Evolutionary conservation across 1,140 invertebrate species (phyloP), one percentile per base, ranked within the genome.

Genomic region (Pogonomyrmex barbatus): DNA sequence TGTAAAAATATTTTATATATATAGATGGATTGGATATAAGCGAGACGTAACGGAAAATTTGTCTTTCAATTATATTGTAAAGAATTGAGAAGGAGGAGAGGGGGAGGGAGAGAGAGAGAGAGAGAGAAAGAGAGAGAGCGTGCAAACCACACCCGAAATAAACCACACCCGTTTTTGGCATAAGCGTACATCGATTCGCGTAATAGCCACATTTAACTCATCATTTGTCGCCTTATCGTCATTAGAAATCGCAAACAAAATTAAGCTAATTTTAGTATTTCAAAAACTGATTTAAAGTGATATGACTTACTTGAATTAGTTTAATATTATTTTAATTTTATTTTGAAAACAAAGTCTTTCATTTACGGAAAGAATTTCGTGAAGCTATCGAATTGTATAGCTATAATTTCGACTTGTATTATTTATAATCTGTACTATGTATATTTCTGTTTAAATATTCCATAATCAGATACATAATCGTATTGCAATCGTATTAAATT

Each of bases 151-250:
- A 24, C 24, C 0, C 24, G 56, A 88, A 89, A 88, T 82, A 88
- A 81, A 86, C n/a, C n/a, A n/a, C n/a, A n/a, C n/a, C n/a, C 81
- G 82, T 60, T 67, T 62, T 85, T 89, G 83, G 70, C 82, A 87
- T 87, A 65, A 54, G 78, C n/a, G 12, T 63, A 39, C 70, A 89
- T 87, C 60, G 71, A 68, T 89, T 50, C 52, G 73, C 58, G 73
- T 87, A 87, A 89, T 87, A 42, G 52, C 73, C 33, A 83, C 52
- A 87, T 89, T 87, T 89, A 87, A 82, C 70, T 88, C 24, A 33
- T 88, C 17, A 50, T 86, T 89, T 81, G 24, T 47, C 4, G 33
- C 50, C n/a, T 73, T 42, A 24, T n/a, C 4, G 4, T 24, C 4
- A 77, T 47, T 24, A 39, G 2, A 36, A 17, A 73, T 58, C 2